Conservation (phyloP, 2,888 invertebrate species). For the Trachelus tabidus region DNA sequence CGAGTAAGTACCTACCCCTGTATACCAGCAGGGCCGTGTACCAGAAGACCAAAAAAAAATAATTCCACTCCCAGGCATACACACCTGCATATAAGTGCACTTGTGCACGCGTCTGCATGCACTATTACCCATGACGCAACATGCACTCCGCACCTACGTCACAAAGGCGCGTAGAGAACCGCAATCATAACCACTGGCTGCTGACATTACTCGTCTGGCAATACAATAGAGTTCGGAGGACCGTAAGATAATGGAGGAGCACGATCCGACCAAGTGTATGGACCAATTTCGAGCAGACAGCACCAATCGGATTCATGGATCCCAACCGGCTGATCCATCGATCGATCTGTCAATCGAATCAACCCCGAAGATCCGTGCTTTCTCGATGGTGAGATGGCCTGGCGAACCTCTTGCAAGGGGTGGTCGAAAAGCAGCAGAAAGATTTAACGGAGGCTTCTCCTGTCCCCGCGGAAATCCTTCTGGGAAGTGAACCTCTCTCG, state of each 20-base stretch:
- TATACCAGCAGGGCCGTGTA: too few relatives aligned
- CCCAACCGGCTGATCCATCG: constrained; percentile 23
- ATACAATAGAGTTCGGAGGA: neutral
- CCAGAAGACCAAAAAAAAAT: neutral
- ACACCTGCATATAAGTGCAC: neutral
- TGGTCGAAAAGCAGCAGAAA: neutral
- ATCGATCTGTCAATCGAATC: constrained; percentile 17
- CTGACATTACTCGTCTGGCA: neutral
- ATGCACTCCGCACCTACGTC: neutral
- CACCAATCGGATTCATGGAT: constrained; percentile 27
- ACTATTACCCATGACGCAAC: neutral
- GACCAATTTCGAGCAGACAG: neutral
- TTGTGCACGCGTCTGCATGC: neutral
- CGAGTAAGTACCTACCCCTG: too few relatives aligned
- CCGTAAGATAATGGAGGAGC: neutral
- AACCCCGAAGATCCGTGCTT: neutral
- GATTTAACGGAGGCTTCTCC: neutral
- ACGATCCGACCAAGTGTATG: neutral
- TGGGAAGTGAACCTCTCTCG: neutral
- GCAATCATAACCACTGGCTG: neutral
- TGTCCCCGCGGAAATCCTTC: neutral
- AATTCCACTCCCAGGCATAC: neutral
- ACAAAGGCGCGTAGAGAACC: neutral
- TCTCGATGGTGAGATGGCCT: neutral
- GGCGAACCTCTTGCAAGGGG: neutral